These are phyloP conservation scores for Apteryx owenii DNA, from an alignment of 2,113 vertebrate species.

Conservation along the genomic window DNA sequence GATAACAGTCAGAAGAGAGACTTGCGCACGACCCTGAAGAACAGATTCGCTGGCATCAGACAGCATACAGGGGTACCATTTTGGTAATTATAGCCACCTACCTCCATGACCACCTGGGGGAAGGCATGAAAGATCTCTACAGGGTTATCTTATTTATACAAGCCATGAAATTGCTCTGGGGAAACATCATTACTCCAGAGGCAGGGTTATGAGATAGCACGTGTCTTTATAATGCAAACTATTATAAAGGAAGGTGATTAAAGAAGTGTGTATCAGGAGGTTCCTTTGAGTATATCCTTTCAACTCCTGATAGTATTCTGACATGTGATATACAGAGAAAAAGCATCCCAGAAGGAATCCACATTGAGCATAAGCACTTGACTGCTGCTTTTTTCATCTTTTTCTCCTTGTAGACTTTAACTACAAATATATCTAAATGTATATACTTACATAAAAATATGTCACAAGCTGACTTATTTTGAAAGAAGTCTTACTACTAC, in stretches of 20 bases:
- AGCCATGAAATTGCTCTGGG: not conserved
- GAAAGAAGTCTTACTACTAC: not conserved
- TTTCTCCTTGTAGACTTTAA: not conserved
- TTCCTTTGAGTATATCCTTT: not conserved
- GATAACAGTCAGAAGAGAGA: not conserved
- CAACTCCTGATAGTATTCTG: not conserved
- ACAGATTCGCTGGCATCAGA: not conserved
- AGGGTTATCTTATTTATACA: conserved; percentile 4
- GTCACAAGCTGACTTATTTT: not conserved
- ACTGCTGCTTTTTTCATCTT: not conserved
- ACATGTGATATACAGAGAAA: not conserved
- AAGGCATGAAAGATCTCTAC: not conserved
- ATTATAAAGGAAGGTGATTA: not conserved
- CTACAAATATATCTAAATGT: conserved; percentile 5
- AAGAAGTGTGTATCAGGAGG: not conserved
- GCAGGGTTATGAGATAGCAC: not conserved
- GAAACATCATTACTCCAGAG: not conserved
- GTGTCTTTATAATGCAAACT: not conserved
- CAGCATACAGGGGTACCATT: not conserved
- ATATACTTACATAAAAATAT: not conserved
- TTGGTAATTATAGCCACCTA: not conserved
- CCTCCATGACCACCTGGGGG: not conserved
- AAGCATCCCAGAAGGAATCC: not conserved
- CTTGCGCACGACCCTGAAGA: not conserved
- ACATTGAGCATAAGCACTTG: not conserved